Percentiles rank a stretch among this genome's conserved stretches.
Conservation (phyloP, 2,888 invertebrate genomes). For the Spilarctia lutea region DNA sequence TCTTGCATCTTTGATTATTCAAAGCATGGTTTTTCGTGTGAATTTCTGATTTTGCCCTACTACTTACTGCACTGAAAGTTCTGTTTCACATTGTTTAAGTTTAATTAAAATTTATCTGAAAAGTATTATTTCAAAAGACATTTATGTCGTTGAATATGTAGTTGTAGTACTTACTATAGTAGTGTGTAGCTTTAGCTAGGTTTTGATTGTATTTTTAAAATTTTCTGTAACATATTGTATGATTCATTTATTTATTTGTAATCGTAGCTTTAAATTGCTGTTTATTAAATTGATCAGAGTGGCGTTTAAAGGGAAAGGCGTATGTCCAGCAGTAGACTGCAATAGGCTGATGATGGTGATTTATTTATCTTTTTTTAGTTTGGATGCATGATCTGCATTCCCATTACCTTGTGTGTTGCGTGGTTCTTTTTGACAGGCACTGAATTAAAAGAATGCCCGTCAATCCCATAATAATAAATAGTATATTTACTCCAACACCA, state of each 20-base stretch:
- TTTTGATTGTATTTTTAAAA: too few species aligned
- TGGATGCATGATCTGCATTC: not conserved
- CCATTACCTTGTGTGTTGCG: not conserved
- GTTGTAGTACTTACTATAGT: not conserved
- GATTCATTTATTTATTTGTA: not conserved
- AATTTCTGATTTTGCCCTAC: conserved; percentile 23
- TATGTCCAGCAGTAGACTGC: too few species aligned
- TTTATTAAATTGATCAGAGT: too few species aligned
- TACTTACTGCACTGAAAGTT: conserved; percentile 12
- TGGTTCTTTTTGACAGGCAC: not conserved
- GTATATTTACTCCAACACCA: not conserved
- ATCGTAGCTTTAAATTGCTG: too few species aligned
- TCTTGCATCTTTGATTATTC: conserved; percentile 51
- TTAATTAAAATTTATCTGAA: not conserved
- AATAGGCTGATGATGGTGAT: too few species aligned
- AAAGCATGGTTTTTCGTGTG: conserved; percentile 25
- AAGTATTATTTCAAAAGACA: not conserved
- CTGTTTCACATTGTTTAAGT: not conserved
- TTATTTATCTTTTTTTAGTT: too few species aligned
- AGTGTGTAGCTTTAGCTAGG: not conserved
- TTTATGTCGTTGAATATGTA: not conserved
- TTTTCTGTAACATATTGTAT: too few species aligned
- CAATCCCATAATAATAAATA: not conserved
- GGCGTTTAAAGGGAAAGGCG: too few species aligned
- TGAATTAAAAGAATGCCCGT: not conserved